Percentiles rank a stretch among this genome's conserved stretches.
These are phyloP conservation scores for Xanthorhoe spadicearia DNA, from an alignment of 2,888 invertebrate genomes.

Conservation along the genomic window DNA sequence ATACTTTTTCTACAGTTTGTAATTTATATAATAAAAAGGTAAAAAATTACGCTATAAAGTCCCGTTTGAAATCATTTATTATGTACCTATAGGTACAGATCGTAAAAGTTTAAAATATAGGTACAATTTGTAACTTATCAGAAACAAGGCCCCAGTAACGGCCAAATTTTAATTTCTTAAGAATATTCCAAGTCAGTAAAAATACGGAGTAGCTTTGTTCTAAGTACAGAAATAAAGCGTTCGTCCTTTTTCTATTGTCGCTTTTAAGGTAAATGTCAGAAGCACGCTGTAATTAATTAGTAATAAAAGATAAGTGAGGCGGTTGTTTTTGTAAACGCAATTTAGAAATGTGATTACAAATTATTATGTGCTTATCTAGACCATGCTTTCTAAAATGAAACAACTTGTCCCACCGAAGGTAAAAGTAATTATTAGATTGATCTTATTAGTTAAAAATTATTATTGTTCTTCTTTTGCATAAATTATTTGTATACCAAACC, in stretches of 20 bases:
- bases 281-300: slow-evolving; percentile 15
- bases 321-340: slow-evolving; percentile 3
- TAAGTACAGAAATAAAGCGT: slow-evolving; percentile 24
- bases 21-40: no score
- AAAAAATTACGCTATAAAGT: no score
- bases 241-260: slow-evolving; percentile 10
- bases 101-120: no score
- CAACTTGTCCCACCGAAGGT: no score
- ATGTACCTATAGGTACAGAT: no score
- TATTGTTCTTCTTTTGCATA: no score
- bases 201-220: slow-evolving; percentile 34
- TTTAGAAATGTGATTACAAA: background rate
- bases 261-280: slow-evolving; percentile 14
- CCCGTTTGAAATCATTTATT: no score
- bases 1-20: background rate
- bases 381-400: no score
- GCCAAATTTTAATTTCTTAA: slow-evolving; percentile 45
- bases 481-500: no score
- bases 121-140: background rate
- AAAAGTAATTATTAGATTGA: no score
- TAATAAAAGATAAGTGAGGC: slow-evolving; percentile 8
- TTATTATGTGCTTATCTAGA: background rate
- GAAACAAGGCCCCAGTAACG: slow-evolving; percentile 28
- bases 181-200: slow-evolving; percentile 44
- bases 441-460: no score